Evolutionary conservation across 2,888 invertebrate genomes (phyloP), one percentile per base, ranked within the genome.

Genomic region (Dolomedes plantarius): DNA sequence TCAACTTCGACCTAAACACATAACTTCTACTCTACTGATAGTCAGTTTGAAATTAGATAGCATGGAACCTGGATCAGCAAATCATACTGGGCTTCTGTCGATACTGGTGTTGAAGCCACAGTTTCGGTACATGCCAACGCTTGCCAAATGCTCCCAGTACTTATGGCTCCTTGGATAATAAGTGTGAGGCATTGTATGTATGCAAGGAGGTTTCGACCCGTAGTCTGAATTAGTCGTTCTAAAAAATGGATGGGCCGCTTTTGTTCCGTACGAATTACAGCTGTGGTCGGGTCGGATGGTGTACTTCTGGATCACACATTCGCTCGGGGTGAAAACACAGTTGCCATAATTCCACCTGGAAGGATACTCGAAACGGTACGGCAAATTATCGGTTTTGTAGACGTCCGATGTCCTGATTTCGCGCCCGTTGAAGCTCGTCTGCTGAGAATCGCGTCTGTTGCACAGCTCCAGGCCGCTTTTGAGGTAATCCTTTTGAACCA

Each of bases 131-230:
- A 85, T 85, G 32, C 83, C 83, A 6, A 85, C 72, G 3, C 62
- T 72, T 16, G 83, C 73, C 31, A 85, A 41, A 28, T 85, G 65
- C 7, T 85, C 83, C 83, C 83, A 83, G n/a, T 50, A 71, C 31
- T 72, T 83, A 13, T 83, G 76, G 23, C 50, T 71, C n/a, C 76
- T 41, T 23, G 83, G 73, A 27, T 78, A 68, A 41, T 56, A 85
- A 9, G 83, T 77, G 62, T 50, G 72, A 7, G 77, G 83, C 77
- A 77, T 77, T 6, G 83, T 73, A 28, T 85, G 83, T 0, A 85
- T 56, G 13, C 83, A 85, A 28, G 83, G 77, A 0, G 73, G 72
- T 23, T 73, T 73, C 0, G 77, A 67, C 19, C 83, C 77, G 31
- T 77, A 77, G 2, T 85, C 83, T 5, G 83, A 72, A 67, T 71